Percentiles rank a stretch among this genome's conserved stretches.
Conservation (phyloP, 2,113 vertebrate species). For the Chascanopsetta lugubris region DNA sequence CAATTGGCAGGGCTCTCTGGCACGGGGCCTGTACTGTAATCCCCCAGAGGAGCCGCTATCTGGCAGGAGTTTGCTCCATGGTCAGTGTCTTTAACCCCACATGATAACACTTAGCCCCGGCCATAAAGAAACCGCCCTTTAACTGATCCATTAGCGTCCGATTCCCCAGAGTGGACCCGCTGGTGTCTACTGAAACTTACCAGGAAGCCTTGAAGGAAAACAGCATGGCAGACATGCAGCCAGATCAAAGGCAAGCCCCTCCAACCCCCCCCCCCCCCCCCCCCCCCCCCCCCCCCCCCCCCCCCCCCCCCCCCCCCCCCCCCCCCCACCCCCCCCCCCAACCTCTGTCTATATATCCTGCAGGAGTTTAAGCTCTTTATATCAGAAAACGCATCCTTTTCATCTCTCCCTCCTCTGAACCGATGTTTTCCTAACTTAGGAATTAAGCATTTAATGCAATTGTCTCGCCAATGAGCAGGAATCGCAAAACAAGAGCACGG, state of each 20-base stretch:
- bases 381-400: neutral
- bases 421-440: neutral
- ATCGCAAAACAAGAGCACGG: neutral
- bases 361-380: neutral
- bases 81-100: conserved; percentile 81
- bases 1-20: conserved; percentile 53
- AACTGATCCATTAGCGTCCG: conserved; percentile 84
- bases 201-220: conserved; percentile 85
- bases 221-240: conserved; percentile 81
- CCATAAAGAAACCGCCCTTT: conserved; percentile 81
- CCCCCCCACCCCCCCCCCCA: conserved; percentile 39
- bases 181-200: conserved; percentile 83
- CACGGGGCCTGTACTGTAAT: conserved; percentile 74
- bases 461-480: neutral
- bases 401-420: neutral
- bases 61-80: conserved; percentile 68
- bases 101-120: conserved; percentile 82
- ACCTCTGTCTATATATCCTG: conserved; percentile 20
- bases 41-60: conserved; percentile 73
- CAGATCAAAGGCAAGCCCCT: conserved; percentile 79
- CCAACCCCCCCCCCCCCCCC: conserved; percentile 4
- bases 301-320: conserved; percentile 45
- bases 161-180: conserved; percentile 76
- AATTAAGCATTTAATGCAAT: neutral
- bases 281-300: too few species aligned